Evolutionary conservation across 1,140 invertebrate genomes (phyloP).

Genomic region (Mizuhopecten yessoensis): DNA sequence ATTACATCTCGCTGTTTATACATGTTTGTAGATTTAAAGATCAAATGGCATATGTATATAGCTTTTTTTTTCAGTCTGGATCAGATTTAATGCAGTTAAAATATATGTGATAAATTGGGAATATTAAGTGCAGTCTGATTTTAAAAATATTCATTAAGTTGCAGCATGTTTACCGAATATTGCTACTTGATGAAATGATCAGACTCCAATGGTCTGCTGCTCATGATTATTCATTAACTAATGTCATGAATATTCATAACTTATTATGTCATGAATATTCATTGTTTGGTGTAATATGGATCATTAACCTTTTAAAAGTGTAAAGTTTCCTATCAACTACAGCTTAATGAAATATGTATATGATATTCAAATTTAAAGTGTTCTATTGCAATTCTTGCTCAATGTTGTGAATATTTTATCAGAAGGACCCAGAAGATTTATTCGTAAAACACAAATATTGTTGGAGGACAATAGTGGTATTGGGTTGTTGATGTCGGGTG

Average conservation of each 20-base stretch:
- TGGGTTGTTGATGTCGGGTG: not conserved
- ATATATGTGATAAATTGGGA: no score
- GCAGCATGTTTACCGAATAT: not conserved
- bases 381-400: not conserved
- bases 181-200: not conserved
- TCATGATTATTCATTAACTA: conserved; percentile 5
- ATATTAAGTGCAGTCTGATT: no score
- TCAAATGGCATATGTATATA: no score
- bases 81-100: no score
- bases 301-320: conserved; percentile 35
- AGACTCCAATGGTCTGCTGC: not conserved
- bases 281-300: not conserved
- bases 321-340: conserved; percentile 14
- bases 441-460: not conserved
- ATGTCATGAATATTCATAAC: not conserved
- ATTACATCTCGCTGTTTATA: no score
- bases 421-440: not conserved
- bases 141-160: not conserved
- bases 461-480: not conserved
- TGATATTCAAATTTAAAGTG: not conserved
- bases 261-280: not conserved
- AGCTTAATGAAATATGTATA: not conserved
- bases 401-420: not conserved
- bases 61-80: no score
- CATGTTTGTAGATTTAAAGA: no score